These are phyloP conservation scores for Cisticola juncidis DNA, from an alignment of 2,113 vertebrate species.

Conservation along the genomic window DNA sequence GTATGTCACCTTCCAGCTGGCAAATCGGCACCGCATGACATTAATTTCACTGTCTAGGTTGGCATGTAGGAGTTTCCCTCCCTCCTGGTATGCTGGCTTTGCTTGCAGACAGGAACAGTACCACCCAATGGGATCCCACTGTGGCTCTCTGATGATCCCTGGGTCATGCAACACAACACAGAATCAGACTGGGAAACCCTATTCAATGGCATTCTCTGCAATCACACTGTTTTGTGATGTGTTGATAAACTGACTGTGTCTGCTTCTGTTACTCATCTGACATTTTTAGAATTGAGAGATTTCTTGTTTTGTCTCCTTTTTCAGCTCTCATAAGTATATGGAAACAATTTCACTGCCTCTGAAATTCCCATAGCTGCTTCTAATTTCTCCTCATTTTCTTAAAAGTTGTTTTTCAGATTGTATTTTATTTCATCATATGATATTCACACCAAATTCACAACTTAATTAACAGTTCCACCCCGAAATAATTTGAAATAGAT, in stretches of 20 bases:
- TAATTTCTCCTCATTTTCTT: not conserved
- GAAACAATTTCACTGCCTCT: not conserved
- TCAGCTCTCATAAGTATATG: not conserved
- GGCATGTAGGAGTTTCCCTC: not conserved
- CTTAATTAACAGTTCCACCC: not conserved
- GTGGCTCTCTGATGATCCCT: not conserved
- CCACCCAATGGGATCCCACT: not conserved
- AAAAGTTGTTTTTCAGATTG: constrained; percentile 11
- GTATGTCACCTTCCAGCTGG: not conserved
- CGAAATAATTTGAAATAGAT: not conserved
- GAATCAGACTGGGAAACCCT: not conserved
- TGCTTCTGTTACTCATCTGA: not conserved
- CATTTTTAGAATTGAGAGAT: not conserved
- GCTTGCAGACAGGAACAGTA: not conserved
- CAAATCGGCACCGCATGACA: not conserved
- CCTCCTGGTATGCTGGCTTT: not conserved
- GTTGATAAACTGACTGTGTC: not conserved
- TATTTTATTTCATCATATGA: not conserved
- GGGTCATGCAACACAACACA: not conserved
- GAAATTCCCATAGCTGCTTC: not conserved
- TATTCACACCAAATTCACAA: not conserved
- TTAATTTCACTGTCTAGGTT: not conserved
- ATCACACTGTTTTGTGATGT: not conserved
- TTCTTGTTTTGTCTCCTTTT: not conserved
- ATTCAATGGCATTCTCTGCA: not conserved